Evolutionary conservation across 2,888 invertebrate species (phyloP).

Genomic region (Drosophila barbarae): DNA sequence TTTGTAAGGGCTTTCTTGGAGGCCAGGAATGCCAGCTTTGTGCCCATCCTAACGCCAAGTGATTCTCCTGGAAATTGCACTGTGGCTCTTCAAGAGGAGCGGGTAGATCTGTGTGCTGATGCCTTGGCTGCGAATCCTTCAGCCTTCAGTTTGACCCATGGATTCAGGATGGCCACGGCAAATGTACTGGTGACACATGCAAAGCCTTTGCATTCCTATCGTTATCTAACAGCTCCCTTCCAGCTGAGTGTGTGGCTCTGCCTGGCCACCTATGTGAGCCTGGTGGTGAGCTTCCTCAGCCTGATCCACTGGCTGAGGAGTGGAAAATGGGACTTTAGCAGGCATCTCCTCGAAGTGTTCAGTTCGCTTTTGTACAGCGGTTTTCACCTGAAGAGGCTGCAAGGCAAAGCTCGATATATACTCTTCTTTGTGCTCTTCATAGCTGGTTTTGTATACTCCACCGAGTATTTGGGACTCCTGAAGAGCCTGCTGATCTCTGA

Average conservation of each 20-base stretch:
- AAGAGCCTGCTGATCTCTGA: constrained; percentile 62
- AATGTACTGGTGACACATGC: constrained; percentile 58
- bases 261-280: constrained; percentile 41
- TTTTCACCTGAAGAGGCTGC: constrained; percentile 41
- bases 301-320: constrained; percentile 52
- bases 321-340: constrained; percentile 54
- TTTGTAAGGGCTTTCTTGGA: constrained; percentile 46
- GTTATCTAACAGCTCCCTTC: constrained; percentile 55
- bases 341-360: constrained; percentile 58
- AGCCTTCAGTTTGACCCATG: constrained; percentile 30
- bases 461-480: constrained; percentile 50
- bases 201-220: constrained; percentile 48
- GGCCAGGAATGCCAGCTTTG: constrained; percentile 50
- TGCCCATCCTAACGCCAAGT: constrained; percentile 38
- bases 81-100: constrained; percentile 1
- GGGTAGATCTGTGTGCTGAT: constrained; percentile 54
- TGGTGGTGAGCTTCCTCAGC: constrained; percentile 58
- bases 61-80: constrained; percentile 51
- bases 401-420: constrained; percentile 53
- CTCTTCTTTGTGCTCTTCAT: constrained; percentile 55
- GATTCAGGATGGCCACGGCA: constrained; percentile 54
- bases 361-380: constrained; percentile 55
- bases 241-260: constrained; percentile 51
- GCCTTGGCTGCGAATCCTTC: constrained; percentile 43
- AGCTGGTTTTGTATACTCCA: constrained; percentile 58